Evolutionary conservation across 2,888 invertebrate species (phyloP), one percentile per base, ranked within the genome.

Genomic region (Melanchra persicariae): DNA sequence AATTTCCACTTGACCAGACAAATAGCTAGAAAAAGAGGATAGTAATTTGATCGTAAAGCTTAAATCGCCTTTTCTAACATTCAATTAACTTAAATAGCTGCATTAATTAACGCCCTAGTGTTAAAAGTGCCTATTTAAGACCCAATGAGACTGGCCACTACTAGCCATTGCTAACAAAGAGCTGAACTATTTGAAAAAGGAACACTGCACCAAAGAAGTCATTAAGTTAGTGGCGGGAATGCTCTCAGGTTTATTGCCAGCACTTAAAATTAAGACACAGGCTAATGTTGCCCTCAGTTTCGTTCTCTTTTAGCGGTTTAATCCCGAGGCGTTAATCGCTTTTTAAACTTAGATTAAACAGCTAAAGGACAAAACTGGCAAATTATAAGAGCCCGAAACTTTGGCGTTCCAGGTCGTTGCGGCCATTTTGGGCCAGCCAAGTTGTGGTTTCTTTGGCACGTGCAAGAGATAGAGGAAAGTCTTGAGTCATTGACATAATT

Each of bases 281-380:
- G 60, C 57, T 74, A 77, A 78, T 71, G 70, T 75, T 68, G 61
- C 62, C 63, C 67, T 62, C 52, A 62, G 51, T 72, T 68, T 76
- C 57, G 61, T 68, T 60, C 63, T 74, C 64, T 81, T 79, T 67
- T 69, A n/a, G n/a, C 59, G 51, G 70, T 78, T 79, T 74, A 82
- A 84, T 77, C 75, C 72, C 30, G 59, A 70, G 65, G 74, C 73
- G 73, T 76, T 85, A 83, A 85, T 79, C 64, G 75, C 83, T 79
- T 85, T 82, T 78, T 71, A 82, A 84, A 85, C 77, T 85, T 80
- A 75, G 55, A 85, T 85, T 82, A 85, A 83, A 83, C 60, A 57
- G 62, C n/a, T 76, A 60, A 65, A 70, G 58, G 66, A 70, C 72
- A 68, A 37, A 57, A 37, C 22, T n/a, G 37, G 37, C n/a, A 37